phyloP scores from a whole-genome alignment of 2,888 invertebrate genomes.

The Tribolium freemani region DNA sequence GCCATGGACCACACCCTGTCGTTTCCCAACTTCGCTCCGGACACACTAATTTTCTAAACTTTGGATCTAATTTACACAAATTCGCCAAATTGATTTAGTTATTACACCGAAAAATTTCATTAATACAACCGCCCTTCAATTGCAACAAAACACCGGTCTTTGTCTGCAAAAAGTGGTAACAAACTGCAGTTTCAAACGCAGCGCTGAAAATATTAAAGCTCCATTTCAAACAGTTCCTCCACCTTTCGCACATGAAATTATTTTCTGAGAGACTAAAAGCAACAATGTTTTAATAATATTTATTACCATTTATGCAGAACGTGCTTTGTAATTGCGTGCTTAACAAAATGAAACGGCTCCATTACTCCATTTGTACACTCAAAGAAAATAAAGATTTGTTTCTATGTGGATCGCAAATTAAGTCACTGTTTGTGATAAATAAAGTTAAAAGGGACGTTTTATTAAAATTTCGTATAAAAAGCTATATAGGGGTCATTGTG shows the following conservation, averaged over 20 bases:
- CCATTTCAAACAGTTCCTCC: no score
- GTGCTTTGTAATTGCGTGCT: neutral
- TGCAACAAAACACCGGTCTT: neutral
- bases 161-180: no score
- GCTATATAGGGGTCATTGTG: conserved; percentile 52
- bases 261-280: neutral
- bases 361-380: neutral
- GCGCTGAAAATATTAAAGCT: no score
- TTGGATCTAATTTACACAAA: conserved; percentile 44
- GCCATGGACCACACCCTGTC: conserved; percentile 63
- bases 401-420: conserved; percentile 4
- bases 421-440: conserved; percentile 13
- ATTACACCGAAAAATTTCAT: conserved; percentile 39
- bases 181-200: no score
- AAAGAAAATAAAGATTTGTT: conserved; percentile 4
- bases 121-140: neutral
- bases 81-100: conserved; percentile 42
- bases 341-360: neutral
- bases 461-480: conserved; percentile 26
- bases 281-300: neutral
- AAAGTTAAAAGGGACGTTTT: conserved; percentile 23
- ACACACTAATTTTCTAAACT: conserved; percentile 40
- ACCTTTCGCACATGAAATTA: no score
- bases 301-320: neutral
- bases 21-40: conserved; percentile 36